Percentiles rank a stretch among this genome's conserved stretches.
phyloP scores from a whole-genome alignment of 2,113 vertebrate genomes.

The Hemibagrus wyckioides region DNA sequence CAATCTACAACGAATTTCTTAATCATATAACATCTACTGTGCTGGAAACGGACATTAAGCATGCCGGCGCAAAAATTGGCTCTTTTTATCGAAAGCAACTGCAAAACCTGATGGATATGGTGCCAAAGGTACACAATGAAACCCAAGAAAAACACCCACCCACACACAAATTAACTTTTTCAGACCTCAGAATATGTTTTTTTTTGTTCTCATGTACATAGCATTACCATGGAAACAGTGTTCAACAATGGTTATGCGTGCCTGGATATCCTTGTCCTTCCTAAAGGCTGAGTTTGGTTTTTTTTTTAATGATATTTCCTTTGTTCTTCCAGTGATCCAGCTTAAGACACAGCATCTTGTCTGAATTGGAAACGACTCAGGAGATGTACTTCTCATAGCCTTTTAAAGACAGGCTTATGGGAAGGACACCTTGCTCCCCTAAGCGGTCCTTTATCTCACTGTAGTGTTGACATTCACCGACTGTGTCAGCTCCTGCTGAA shows the following conservation, averaged over 20 bases:
- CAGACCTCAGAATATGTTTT: constrained; percentile 22
- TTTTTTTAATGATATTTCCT: neutral
- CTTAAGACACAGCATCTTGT: constrained; percentile 8
- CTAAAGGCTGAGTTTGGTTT: constrained; percentile 46
- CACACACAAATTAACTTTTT: constrained; percentile 21
- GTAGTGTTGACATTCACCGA: constrained; percentile 26
- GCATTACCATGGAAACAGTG: constrained; percentile 62
- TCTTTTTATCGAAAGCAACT: constrained; percentile 59
- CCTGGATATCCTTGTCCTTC: constrained; percentile 33
- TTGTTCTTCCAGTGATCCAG: constrained; percentile 61
- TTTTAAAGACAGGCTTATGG: constrained; percentile 10
- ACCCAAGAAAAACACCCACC: constrained; percentile 12
- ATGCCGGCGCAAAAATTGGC: constrained; percentile 31
- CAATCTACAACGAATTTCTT: neutral
- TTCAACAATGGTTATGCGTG: constrained; percentile 57
- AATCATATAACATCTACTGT: neutral
- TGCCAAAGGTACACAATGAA: constrained; percentile 46
- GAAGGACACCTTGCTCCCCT: constrained; percentile 23
- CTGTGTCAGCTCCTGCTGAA: constrained; percentile 27
- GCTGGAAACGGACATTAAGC: neutral
- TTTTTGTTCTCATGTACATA: constrained; percentile 13
- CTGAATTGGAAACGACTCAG: constrained; percentile 22
- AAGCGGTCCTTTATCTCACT: neutral
- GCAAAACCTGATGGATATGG: constrained; percentile 53
- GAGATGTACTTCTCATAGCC: constrained; percentile 28